phyloP scores from a whole-genome alignment of 2,797 vertebrate species.

The Mormyrus hasselquistii region DNA sequence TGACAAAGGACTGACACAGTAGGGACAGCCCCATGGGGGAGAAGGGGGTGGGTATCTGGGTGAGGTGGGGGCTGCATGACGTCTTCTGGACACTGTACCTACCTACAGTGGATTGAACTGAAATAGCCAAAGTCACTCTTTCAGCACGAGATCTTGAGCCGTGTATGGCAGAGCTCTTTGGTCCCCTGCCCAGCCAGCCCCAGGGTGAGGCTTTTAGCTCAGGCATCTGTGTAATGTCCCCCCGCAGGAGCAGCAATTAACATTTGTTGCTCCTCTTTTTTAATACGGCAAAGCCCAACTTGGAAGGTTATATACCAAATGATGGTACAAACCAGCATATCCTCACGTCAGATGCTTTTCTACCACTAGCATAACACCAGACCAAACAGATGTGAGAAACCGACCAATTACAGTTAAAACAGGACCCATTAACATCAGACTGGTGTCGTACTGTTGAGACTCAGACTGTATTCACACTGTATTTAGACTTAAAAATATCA shows the following conservation, averaged over 20 bases:
- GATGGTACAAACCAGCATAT: background rate
- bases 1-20: background rate
- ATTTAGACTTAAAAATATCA: background rate
- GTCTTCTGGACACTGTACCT: background rate
- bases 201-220: background rate
- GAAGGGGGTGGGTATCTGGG: background rate
- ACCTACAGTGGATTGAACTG: background rate
- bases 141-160: background rate
- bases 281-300: background rate
- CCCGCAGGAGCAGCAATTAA: background rate
- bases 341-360: background rate
- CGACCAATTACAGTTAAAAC: background rate
- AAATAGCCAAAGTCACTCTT: background rate
- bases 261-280: conserved; percentile 5
- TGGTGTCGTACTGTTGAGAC: background rate
- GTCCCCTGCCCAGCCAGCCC: background rate
- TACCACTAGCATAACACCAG: background rate
- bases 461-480: background rate
- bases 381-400: background rate
- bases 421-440: background rate
- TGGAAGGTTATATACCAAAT: background rate
- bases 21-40: background rate
- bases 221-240: background rate
- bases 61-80: background rate
- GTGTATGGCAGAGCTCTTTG: background rate